These are phyloP conservation scores for Lepidurus apus DNA, from an alignment of 1,140 invertebrate genomes.

Conservation along the genomic window DNA sequence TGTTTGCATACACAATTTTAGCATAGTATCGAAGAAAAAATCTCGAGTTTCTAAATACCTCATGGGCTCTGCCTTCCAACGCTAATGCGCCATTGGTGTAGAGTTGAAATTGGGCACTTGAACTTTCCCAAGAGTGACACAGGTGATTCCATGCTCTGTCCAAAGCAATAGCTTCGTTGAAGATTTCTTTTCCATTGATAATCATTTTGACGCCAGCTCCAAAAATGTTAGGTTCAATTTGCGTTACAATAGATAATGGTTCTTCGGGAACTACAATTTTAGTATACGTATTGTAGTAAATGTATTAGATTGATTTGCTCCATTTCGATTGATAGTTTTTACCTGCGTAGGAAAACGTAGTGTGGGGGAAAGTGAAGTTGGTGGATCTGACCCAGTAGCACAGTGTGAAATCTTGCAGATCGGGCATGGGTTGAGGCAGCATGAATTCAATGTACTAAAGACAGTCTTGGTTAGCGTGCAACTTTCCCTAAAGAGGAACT, in stretches of 20 bases:
- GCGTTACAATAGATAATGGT: slow-evolving; percentile 21
- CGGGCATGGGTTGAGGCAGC: slow-evolving; percentile 2
- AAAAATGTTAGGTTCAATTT: slow-evolving; percentile 32
- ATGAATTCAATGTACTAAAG: slow-evolving; percentile 29
- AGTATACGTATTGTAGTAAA: no score
- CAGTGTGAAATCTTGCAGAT: slow-evolving; percentile 30
- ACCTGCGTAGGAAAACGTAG: slow-evolving; percentile 34
- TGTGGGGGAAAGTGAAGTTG: slow-evolving; percentile 27
- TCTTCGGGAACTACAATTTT: slow-evolving; percentile 8
- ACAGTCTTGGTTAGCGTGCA: no score
- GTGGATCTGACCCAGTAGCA: slow-evolving; percentile 33
- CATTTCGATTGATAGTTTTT: not conserved
- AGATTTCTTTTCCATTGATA: slow-evolving; percentile 28
- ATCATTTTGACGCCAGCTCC: slow-evolving; percentile 24
- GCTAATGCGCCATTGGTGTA: slow-evolving; percentile 28
- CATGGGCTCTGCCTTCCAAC: slow-evolving; percentile 13
- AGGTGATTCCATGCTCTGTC: slow-evolving; percentile 29
- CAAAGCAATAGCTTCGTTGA: slow-evolving; percentile 8
- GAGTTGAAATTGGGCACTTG: slow-evolving; percentile 21
- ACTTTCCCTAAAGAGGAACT: no score
- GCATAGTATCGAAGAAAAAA: not conserved
- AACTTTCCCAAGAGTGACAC: slow-evolving; percentile 33
- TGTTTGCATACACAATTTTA: not conserved
- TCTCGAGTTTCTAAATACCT: not conserved
- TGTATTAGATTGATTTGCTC: not conserved